A percentile compares a stretch with the other conserved stretches of the same genome.
Conservation (phyloP, 2,888 invertebrate species). For the Tricholauxania praeusta region DNA sequence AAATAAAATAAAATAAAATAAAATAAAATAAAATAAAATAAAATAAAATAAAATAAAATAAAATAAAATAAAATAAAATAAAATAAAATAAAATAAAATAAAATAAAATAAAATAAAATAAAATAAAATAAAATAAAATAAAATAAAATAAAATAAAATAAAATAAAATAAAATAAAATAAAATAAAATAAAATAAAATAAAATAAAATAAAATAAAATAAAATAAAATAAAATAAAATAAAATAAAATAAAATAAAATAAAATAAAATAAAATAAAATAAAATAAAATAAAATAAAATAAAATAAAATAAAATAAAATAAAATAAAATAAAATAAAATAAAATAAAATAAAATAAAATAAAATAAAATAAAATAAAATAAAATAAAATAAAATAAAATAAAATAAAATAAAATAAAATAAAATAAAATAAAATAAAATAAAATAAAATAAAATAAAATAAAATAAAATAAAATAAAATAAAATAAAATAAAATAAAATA, state of each 20-base stretch:
- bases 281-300: not conserved
- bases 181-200: not conserved
- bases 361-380: not conserved
- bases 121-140: not conserved
- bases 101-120: not conserved
- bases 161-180: not conserved
- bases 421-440: too few species aligned
- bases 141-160: not conserved
- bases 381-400: too few species aligned
- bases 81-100: not conserved
- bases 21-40: not conserved
- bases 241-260: not conserved
- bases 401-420: too few species aligned
- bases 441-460: not conserved
- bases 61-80: not conserved
- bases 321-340: constrained; percentile 1
- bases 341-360: not conserved
- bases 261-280: not conserved
- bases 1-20: not conserved
- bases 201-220: not conserved
- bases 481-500: not conserved
- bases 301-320: too few species aligned
- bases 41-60: not conserved
- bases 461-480: not conserved
- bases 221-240: not conserved